These are phyloP conservation scores for Crepidodera aurea DNA, from an alignment of 2,888 invertebrate genomes.

Conservation along the genomic window DNA sequence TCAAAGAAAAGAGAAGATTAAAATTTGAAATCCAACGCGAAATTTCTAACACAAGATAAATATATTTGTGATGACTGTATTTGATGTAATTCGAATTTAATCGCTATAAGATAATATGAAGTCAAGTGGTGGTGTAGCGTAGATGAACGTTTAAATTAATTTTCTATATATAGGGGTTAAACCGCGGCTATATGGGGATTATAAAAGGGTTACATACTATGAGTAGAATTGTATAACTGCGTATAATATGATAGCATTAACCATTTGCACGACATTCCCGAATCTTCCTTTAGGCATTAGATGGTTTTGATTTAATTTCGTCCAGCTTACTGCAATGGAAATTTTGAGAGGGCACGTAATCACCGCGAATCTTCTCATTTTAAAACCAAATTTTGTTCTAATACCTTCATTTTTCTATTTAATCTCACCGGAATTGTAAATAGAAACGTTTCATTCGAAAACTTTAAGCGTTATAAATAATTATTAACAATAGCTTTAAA, in stretches of 20 bases:
- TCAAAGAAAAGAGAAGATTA: neutral
- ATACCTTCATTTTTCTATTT: neutral
- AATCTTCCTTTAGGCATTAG: slow-evolving; percentile 55
- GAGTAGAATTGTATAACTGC: slow-evolving; percentile 49
- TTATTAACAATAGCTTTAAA: too few relatives aligned
- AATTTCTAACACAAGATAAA: slow-evolving; percentile 33
- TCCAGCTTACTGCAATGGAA: slow-evolving; percentile 49
- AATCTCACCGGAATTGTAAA: too few relatives aligned
- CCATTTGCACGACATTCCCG: slow-evolving; percentile 48
- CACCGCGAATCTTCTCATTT: neutral
- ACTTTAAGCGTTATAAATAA: too few relatives aligned
- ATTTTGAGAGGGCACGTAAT: slow-evolving; percentile 8
- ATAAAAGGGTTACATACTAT: slow-evolving; percentile 39
- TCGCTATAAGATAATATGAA: slow-evolving; percentile 50
- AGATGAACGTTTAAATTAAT: slow-evolving; percentile 47
- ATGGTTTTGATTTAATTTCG: slow-evolving; percentile 58
- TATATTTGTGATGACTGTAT: slow-evolving; percentile 35
- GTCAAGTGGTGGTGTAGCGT: slow-evolving; percentile 39
- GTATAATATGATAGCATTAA: slow-evolving; percentile 53
- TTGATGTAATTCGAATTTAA: slow-evolving; percentile 48
- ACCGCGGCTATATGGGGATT: slow-evolving; percentile 36
- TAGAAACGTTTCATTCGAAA: too few relatives aligned
- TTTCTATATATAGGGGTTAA: slow-evolving; percentile 45
- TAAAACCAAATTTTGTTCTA: neutral
- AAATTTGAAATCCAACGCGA: slow-evolving; percentile 3